These are phyloP conservation scores for Danaus melanippus DNA, from an alignment of 1,140 invertebrate genomes.

Conservation along the genomic window DNA sequence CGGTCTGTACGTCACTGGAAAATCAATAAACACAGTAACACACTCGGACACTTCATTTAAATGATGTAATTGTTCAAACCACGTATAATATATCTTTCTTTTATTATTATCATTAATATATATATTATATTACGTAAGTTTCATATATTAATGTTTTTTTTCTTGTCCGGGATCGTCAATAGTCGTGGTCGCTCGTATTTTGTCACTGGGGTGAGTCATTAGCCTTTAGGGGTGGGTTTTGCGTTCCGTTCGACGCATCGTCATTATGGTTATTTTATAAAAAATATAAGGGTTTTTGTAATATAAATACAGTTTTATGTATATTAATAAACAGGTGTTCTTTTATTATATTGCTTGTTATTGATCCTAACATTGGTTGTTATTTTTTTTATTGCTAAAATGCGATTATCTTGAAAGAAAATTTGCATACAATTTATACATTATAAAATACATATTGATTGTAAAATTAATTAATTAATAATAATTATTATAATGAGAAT, in stretches of 20 bases:
- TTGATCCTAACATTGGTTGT: background rate
- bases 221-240: constrained; percentile 42
- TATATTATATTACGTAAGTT: constrained; percentile 52
- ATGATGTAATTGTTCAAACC: constrained; percentile 9
- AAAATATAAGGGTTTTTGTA: background rate
- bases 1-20: too few relatives aligned
- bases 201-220: constrained; percentile 55
- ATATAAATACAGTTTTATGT: background rate
- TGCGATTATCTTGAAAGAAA: too few relatives aligned
- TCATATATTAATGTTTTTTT: constrained; percentile 49
- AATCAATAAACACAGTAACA: too few relatives aligned
- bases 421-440: too few relatives aligned
- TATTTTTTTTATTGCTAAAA: too few relatives aligned
- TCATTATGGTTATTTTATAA: too few relatives aligned
- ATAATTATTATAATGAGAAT: too few relatives aligned
- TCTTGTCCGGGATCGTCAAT: constrained; percentile 25
- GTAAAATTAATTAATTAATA: too few relatives aligned
- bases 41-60: too few relatives aligned
- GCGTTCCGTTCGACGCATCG: constrained; percentile 44
- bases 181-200: constrained; percentile 36
- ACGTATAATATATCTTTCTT: constrained; percentile 18
- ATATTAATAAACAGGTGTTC: background rate
- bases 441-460: too few relatives aligned
- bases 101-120: constrained; percentile 29
- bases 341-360: background rate